A percentile compares a stretch with the other conserved stretches of the same genome.
Conservation (phyloP, 2,797 vertebrate species). For the Vultur gryphus region DNA sequence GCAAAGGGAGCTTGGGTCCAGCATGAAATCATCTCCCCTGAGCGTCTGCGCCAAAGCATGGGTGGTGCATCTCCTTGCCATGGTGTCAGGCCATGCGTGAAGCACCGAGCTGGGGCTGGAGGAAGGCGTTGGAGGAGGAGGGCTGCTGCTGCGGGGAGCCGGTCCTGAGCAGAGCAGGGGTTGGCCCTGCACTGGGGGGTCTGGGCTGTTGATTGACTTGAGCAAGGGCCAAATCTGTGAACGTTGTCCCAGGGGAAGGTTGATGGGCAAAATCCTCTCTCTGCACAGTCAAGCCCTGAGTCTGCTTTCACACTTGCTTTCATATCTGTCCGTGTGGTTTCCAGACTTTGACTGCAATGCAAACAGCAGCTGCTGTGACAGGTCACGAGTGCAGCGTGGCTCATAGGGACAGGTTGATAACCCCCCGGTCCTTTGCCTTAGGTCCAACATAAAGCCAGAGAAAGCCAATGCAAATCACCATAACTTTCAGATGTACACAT, state of each 20-base stretch:
- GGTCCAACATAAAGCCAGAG: constrained; percentile 98
- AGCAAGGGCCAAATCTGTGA: neutral
- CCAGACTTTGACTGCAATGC: neutral
- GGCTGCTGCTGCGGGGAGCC: neutral
- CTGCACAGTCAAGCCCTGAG: neutral
- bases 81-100: fast-evolving
- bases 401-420: neutral
- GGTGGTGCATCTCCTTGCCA: fast-evolving
- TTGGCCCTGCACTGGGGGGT: fast-evolving
- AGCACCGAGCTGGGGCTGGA: neutral
- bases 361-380: neutral
- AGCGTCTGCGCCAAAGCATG: neutral
- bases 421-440: constrained; percentile 27
- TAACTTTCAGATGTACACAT: constrained; percentile 98
- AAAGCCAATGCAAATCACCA: constrained; percentile 95
- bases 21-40: neutral
- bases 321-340: neutral
- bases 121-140: neutral
- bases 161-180: neutral
- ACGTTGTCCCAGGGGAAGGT: neutral
- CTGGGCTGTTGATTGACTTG: neutral
- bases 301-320: neutral
- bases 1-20: neutral
- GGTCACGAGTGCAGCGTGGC: neutral
- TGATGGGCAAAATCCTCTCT: neutral